phyloP scores from a whole-genome alignment of 2,888 invertebrate species.

The Cacoxenus indagator region DNA sequence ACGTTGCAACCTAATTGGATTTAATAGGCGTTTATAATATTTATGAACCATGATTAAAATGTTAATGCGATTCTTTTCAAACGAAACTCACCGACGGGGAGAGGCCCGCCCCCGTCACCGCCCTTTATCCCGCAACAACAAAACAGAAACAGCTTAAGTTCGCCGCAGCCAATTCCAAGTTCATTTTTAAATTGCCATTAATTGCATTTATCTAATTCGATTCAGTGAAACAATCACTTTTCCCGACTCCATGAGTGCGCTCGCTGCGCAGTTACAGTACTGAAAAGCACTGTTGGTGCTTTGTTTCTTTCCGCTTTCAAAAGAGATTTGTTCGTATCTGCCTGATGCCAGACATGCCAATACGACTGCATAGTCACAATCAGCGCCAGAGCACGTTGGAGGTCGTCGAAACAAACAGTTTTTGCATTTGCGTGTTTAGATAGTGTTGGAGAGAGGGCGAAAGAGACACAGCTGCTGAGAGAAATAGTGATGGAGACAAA shows the following conservation, averaged over 20 bases:
- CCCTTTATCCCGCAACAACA: too few species aligned
- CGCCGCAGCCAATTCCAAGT: neutral
- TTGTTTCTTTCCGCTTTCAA: neutral
- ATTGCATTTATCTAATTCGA: conserved; percentile 7
- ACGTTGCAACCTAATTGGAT: neutral
- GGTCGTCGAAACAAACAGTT: neutral
- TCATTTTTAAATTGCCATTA: neutral
- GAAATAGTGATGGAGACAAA: too few species aligned
- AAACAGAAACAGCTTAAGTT: neutral
- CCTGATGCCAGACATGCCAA: neutral
- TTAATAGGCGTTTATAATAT: neutral
- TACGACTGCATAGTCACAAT: neutral
- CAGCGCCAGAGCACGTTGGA: neutral
- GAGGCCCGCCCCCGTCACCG: too few species aligned
- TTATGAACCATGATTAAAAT: too few species aligned
- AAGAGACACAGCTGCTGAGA: neutral
- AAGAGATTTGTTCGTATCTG: neutral
- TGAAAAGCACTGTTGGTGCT: neutral
- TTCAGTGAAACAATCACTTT: neutral
- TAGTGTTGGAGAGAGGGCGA: neutral
- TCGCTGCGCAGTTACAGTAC: neutral
- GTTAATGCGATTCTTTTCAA: too few species aligned
- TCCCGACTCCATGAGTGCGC: too few species aligned
- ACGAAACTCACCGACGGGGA: too few species aligned
- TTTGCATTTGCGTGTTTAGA: neutral